phyloP scores from a whole-genome alignment of 2,113 vertebrate species.

The Circaetus gallicus region DNA sequence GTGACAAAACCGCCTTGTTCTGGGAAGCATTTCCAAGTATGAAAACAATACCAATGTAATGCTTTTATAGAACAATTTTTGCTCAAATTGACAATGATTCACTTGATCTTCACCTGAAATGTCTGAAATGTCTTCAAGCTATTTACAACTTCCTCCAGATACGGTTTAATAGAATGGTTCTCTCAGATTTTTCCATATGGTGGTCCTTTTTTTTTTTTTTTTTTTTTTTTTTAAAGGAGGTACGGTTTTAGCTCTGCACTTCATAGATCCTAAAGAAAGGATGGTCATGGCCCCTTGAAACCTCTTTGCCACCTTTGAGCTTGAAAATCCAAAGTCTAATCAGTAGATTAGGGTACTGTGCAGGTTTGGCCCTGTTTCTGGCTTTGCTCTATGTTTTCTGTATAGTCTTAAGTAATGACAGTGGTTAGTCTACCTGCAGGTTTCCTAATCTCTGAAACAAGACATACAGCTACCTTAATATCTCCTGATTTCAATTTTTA shows the following conservation, averaged over 20 bases:
- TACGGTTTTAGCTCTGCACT: not conserved
- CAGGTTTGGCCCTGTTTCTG: not conserved
- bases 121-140: not conserved
- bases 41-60: not conserved
- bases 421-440: not conserved
- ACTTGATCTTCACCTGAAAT: not conserved
- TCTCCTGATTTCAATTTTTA: not conserved
- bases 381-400: not conserved
- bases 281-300: not conserved
- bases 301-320: not conserved
- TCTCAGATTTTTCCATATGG: not conserved
- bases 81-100: not conserved
- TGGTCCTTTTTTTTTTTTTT: not conserved
- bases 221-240: not conserved
- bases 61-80: not conserved
- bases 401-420: not conserved
- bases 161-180: not conserved
- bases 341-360: fast-evolving
- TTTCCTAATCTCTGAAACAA: not conserved
- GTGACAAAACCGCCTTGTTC: not conserved
- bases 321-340: not conserved
- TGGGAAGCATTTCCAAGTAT: not conserved
- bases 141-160: not conserved
- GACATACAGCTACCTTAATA: not conserved
- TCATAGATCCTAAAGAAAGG: not conserved